Conservation (phyloP, 1,140 invertebrate species). For the Drosophila insularis region DNA sequence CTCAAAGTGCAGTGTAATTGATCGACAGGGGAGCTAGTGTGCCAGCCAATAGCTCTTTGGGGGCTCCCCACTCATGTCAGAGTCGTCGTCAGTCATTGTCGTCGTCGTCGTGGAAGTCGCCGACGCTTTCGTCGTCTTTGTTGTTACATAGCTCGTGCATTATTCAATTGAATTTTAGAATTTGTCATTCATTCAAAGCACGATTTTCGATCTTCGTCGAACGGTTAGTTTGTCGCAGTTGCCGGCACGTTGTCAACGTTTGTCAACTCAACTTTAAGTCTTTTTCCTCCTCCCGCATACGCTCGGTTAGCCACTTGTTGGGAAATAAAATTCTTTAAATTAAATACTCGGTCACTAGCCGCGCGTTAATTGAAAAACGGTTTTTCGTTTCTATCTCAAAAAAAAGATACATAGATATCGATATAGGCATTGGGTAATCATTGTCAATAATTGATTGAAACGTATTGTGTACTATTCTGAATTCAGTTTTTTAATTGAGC, state of each 20-base stretch:
- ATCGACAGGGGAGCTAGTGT: constrained; percentile 28
- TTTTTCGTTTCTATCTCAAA: constrained; percentile 24
- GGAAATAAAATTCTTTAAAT: constrained; percentile 73
- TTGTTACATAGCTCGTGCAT: constrained; percentile 26
- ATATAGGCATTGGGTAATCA: constrained; percentile 21
- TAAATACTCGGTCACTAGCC: constrained; percentile 47
- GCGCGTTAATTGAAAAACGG: constrained; percentile 51
- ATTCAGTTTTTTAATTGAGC: constrained; percentile 36
- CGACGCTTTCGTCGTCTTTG: constrained; percentile 19
- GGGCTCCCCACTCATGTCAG: constrained; percentile 34
- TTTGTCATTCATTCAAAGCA: constrained; percentile 63
- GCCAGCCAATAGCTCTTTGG: constrained; percentile 20
- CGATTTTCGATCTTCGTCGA: constrained; percentile 37
- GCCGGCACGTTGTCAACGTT: constrained; percentile 36
- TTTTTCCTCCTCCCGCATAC: not conserved
- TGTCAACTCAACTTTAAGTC: constrained; percentile 15
- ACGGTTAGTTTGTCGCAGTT: constrained; percentile 8
- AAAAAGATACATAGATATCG: not conserved
- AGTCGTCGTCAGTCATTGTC: constrained; percentile 43
- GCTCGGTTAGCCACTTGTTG: not conserved
- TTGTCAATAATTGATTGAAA: constrained; percentile 56
- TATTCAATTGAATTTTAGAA: constrained; percentile 53
- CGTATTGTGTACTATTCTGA: constrained; percentile 33
- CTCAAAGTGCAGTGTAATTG: constrained; percentile 76
- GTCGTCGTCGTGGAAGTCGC: constrained; percentile 32